A percentile compares a stretch with the other conserved stretches of the same genome.
Evolutionary conservation across 2,888 invertebrate genomes (phyloP).

Genomic region (Apamea monoglypha): DNA sequence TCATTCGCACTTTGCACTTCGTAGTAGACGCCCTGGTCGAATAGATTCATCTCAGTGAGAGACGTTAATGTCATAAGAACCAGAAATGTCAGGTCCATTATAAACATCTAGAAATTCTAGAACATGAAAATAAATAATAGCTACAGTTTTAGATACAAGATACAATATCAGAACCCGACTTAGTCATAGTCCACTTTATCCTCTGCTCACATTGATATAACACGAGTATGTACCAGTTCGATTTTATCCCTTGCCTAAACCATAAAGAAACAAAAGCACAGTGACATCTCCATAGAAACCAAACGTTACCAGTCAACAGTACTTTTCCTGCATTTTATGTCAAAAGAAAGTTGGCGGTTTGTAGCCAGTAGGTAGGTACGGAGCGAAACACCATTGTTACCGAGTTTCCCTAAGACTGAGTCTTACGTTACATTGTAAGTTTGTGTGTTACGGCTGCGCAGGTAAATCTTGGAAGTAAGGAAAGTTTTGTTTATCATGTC

Average conservation of each 20-base stretch:
- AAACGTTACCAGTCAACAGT: slow-evolving; percentile 40
- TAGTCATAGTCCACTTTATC: neutral
- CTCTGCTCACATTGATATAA: neutral
- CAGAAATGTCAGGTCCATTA: neutral
- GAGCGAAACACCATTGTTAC: slow-evolving; percentile 58
- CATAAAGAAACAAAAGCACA: slow-evolving; percentile 31
- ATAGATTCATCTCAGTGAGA: neutral
- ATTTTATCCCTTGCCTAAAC: slow-evolving; percentile 12
- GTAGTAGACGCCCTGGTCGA: no score
- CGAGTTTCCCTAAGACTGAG: slow-evolving; percentile 47
- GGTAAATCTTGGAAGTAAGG: slow-evolving; percentile 32
- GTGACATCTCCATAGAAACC: slow-evolving; percentile 43
- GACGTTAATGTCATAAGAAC: neutral
- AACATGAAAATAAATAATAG: neutral
- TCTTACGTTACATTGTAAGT: slow-evolving; percentile 52
- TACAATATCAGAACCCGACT: neutral
- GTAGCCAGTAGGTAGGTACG: slow-evolving; percentile 32
- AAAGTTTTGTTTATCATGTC: slow-evolving; percentile 46
- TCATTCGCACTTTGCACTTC: no score
- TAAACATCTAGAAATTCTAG: neutral
- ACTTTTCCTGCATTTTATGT: slow-evolving; percentile 69
- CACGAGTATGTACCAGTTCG: neutral
- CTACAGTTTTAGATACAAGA: neutral
- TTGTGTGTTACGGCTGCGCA: slow-evolving; percentile 28
- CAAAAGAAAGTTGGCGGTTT: slow-evolving; percentile 67